Conservation (phyloP, 1,140 invertebrate genomes). For the Harpegnathos saltator region DNA sequence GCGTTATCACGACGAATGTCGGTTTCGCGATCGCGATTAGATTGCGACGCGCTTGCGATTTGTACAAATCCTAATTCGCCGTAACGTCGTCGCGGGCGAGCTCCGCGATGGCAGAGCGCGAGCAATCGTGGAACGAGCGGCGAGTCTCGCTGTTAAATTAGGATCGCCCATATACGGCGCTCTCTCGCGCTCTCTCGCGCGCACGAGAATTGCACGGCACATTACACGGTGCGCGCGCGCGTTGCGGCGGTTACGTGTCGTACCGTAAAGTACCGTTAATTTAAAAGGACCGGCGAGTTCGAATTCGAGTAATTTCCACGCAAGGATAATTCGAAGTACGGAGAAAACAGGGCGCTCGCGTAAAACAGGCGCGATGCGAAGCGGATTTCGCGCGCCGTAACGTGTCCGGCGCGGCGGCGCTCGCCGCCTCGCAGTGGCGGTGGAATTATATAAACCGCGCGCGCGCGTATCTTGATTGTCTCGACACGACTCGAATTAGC, state of each 20-base stretch:
- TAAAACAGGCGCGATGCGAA: constrained; percentile 33
- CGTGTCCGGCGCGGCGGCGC: background rate
- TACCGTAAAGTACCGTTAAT: constrained; percentile 56
- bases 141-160: constrained; percentile 40
- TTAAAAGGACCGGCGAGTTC: constrained; percentile 40
- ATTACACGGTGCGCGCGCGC: constrained; percentile 8
- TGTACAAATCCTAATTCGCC: background rate
- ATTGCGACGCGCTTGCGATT: background rate
- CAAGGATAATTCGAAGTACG: constrained; percentile 49
- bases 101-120: too few relatives aligned
- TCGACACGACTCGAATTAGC: constrained; percentile 40
- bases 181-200: constrained; percentile 29
- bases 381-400: constrained; percentile 23
- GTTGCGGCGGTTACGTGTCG: constrained; percentile 35
- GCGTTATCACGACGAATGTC: too few relatives aligned
- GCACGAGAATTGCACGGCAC: constrained; percentile 28
- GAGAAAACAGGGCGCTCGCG: background rate
- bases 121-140: constrained; percentile 24
- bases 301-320: constrained; percentile 34
- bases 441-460: constrained; percentile 32
- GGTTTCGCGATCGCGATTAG: background rate
- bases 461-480: constrained; percentile 46
- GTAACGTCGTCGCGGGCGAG: background rate
- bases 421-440: background rate
- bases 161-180: constrained; percentile 23